A percentile compares a stretch with the other conserved stretches of the same genome.
These are phyloP conservation scores for Hetaerina titia DNA, from an alignment of 2,888 invertebrate species.

Conservation along the genomic window DNA sequence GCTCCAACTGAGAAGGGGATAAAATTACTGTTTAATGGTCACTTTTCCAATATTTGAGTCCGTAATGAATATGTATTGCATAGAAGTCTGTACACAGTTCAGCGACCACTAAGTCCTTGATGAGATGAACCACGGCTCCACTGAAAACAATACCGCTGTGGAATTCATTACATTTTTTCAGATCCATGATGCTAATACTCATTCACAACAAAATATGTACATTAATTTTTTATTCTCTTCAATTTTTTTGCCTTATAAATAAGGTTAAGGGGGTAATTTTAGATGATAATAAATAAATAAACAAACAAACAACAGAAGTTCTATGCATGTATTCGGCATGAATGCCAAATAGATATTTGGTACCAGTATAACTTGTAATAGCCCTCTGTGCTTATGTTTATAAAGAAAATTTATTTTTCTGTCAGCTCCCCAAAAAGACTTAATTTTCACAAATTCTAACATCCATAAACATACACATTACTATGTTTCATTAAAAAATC, in stretches of 20 bases:
- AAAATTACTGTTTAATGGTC: neutral
- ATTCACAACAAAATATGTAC: neutral
- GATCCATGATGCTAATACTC: neutral
- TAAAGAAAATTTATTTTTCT: neutral
- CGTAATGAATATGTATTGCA: neutral
- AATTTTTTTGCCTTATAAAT: neutral
- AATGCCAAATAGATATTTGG: neutral
- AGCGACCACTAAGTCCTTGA: neutral
- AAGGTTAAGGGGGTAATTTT: neutral
- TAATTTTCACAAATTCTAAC: slow-evolving; percentile 22
- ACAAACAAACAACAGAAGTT: neutral
- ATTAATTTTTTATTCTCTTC: neutral
- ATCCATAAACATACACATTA: neutral
- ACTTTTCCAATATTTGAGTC: neutral
- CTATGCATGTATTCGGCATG: neutral
- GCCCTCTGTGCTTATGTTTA: neutral
- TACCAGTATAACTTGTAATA: neutral
- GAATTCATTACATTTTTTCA: neutral
- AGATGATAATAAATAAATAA: neutral
- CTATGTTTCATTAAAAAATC: slow-evolving; percentile 5
- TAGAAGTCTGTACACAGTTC: neutral
- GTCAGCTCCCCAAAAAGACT: neutral
- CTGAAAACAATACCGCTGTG: neutral
- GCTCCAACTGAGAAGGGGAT: neutral
- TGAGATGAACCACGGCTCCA: neutral